Conservation (phyloP, 2,888 invertebrate species). For the Iselma pallidipennis region DNA sequence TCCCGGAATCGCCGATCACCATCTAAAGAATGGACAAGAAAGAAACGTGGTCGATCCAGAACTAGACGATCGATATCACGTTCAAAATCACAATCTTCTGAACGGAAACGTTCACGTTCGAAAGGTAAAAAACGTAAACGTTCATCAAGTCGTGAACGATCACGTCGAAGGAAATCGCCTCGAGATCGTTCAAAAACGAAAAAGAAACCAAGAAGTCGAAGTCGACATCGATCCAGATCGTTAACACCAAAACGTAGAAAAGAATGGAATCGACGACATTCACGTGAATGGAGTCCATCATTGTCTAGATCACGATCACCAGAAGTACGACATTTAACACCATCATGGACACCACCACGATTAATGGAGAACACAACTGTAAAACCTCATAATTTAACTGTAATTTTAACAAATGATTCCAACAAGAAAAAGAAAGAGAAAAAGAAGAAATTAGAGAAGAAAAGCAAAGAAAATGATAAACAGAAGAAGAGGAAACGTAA, state of each 20-base stretch:
- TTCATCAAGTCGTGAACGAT: slow-evolving; percentile 43
- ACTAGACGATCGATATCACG: slow-evolving; percentile 32
- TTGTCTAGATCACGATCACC: slow-evolving; percentile 65
- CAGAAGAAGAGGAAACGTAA: slow-evolving; percentile 53
- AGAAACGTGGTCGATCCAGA: background rate
- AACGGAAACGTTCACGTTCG: slow-evolving; percentile 36
- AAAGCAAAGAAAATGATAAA: slow-evolving; percentile 47
- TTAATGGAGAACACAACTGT: slow-evolving; percentile 50
- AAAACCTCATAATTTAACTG: slow-evolving; percentile 61
- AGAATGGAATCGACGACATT: slow-evolving; percentile 46
- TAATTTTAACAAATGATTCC: slow-evolving; percentile 64
- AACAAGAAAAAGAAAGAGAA: slow-evolving; percentile 59
- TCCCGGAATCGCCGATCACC: slow-evolving; percentile 13
- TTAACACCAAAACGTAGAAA: slow-evolving; percentile 42
- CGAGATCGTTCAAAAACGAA: slow-evolving; percentile 47
- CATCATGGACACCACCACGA: slow-evolving; percentile 68
- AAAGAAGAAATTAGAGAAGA: slow-evolving; percentile 55
- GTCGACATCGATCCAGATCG: slow-evolving; percentile 46
- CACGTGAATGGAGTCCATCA: slow-evolving; percentile 57
- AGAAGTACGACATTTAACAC: slow-evolving; percentile 44
- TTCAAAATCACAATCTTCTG: slow-evolving; percentile 30
- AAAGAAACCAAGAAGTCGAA: slow-evolving; percentile 51
- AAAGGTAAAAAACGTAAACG: slow-evolving; percentile 47
- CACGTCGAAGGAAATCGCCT: slow-evolving; percentile 52
- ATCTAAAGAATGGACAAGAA: slow-evolving; percentile 8